Conservation (phyloP, 2,797 vertebrate species). For the Lepilemur ruficaudatus region DNA sequence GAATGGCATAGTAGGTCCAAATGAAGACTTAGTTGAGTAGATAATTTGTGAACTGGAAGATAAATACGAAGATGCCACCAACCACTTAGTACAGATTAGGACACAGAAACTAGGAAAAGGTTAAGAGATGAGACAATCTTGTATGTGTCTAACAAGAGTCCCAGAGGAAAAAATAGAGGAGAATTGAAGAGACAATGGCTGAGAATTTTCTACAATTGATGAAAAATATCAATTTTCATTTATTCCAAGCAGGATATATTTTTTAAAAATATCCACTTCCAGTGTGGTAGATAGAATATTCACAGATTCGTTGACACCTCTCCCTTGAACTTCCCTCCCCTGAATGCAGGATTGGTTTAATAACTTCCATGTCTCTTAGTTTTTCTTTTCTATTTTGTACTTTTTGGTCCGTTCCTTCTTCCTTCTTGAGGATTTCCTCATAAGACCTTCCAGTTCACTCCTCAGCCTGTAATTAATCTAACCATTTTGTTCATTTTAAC, state of each 20-base stretch:
- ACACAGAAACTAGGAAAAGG: not conserved
- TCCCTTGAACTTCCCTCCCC: not conserved
- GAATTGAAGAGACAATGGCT: not conserved
- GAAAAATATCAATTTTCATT: not conserved
- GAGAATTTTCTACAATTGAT: conserved; percentile 19
- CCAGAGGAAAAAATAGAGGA: conserved; percentile 20
- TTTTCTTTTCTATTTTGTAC: not conserved
- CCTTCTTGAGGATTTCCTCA: not conserved
- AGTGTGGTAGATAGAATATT: not conserved
- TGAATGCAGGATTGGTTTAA: not conserved
- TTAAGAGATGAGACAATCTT: not conserved
- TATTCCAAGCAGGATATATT: not conserved
- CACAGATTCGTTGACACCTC: not conserved
- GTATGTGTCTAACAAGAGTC: not conserved
- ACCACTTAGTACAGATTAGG: not conserved
- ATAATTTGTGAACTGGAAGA: conserved; percentile 4
- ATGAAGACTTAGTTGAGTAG: not conserved
- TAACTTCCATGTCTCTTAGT: not conserved
- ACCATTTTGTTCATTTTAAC: not conserved
- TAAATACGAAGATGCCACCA: not conserved
- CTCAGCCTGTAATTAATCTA: not conserved
- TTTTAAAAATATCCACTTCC: not conserved
- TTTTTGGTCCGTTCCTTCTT: not conserved
- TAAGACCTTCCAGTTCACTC: not conserved
- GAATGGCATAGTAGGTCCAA: not conserved